Base-by-base conservation (phyloP, 2,113 vertebrate species). In the crab-eating macaque (Macaca fascicularis) region DNA sequence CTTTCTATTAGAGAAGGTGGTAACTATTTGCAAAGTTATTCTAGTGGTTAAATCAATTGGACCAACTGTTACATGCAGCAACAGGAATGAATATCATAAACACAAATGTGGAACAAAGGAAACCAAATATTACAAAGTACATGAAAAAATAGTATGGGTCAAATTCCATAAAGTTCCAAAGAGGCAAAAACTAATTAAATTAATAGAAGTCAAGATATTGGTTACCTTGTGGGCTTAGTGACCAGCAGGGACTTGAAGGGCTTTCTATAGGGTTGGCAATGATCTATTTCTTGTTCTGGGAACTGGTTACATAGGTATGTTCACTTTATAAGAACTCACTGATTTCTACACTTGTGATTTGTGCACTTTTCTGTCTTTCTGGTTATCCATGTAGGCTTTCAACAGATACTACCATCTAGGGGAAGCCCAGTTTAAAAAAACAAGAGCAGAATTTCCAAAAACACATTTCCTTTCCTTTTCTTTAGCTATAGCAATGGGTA, bases 151-250 rank as follows among this genome's bases (percentile, higher is more conserved):
- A 80, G 50, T 52, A 79, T 57, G 35, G 38, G 72, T 79, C 76
- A n/a, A 83, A 75, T 86, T 93, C 64, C 30, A 84, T n/a, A 52
- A 96, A 82, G 32, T 90, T 80, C 19, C 38, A 93, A 97, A 94
- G 76, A 32, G 38, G 67, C n/a, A 85, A 91, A 94, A 82, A 61
- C 27, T 9, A 92, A 86, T 16, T 79, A 30, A n/a, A 13, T 32
- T 69, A 35, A 69, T 61, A 86, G 57, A 93, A 69, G n/a, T 89
- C 59, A 89, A 90, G n/a, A 61, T 16, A 59, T 38, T 43, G 35
- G 35, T 64, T 52, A n/a, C 22, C 19, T 43, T 87, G n/a, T 4
- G 12, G 17, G 11, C 38, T 43, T 52, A 16, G 22, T 84, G 52
- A 83, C 14, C 8, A 43, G 84, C 40, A 38, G 5, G 2, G 12